phyloP scores from a whole-genome alignment of 1,140 invertebrate species.

The Drosophila lini region DNA sequence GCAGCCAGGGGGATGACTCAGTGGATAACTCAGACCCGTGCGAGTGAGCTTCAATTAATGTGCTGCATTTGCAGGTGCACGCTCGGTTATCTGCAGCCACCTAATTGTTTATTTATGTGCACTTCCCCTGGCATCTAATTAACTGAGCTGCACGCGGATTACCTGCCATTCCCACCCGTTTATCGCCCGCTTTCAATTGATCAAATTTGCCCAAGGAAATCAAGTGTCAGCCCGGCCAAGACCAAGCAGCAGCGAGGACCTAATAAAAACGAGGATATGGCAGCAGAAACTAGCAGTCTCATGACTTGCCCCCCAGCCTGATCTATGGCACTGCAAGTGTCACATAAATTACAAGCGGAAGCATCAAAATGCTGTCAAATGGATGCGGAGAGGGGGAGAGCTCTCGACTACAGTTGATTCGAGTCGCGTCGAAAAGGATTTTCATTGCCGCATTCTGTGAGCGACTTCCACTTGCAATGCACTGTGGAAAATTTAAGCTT shows the following conservation, averaged over 20 bases:
- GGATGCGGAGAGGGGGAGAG: not conserved
- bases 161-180: slow-evolving; percentile 39
- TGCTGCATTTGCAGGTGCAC: slow-evolving; percentile 45
- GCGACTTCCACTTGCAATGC: slow-evolving; percentile 40
- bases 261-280: slow-evolving; percentile 65
- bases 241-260: slow-evolving; percentile 35
- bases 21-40: slow-evolving; percentile 2
- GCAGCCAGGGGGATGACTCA: not conserved
- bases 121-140: slow-evolving; percentile 53
- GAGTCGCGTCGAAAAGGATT: slow-evolving; percentile 62
- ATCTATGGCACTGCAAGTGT: slow-evolving; percentile 79
- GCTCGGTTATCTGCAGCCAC: slow-evolving; percentile 24
- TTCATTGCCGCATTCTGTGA: slow-evolving; percentile 59
- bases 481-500: not conserved
- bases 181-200: slow-evolving; percentile 51
- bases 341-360: slow-evolving; percentile 82
- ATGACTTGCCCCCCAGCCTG: slow-evolving; percentile 54
- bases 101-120: slow-evolving; percentile 32
- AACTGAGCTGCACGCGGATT: slow-evolving; percentile 43
- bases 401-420: slow-evolving; percentile 31
- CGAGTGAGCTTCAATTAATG: slow-evolving; percentile 65
- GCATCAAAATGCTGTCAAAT: slow-evolving; percentile 79
- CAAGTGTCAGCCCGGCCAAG: slow-evolving; percentile 30
- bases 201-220: slow-evolving; percentile 65
- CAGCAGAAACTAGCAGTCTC: slow-evolving; percentile 42